Evolutionary conservation across 2,113 vertebrate genomes (phyloP), one percentile per base, ranked within the genome.

Genomic region (Rousettus leschenaultii): DNA sequence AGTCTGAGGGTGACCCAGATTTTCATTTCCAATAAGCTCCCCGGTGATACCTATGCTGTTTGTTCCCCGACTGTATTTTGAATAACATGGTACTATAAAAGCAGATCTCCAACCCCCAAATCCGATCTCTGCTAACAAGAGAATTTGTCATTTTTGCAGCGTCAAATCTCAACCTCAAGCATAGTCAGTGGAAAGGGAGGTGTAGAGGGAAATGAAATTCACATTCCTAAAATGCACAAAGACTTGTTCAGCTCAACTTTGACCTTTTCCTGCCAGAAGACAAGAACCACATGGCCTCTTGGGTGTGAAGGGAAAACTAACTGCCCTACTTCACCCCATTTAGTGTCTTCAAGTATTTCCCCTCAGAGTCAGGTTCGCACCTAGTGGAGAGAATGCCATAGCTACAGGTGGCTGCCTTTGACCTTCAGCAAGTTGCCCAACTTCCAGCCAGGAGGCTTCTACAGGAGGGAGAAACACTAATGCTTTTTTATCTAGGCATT

Each of bases 141-240:
- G 38, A 85, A 30, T n/a, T 18, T 55, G 80, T 59, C 77, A 7
- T 51, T 22, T 75, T 35, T 43, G 1, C 33, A 22, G 22, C 12
- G 65, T 85, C 18, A 3, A 48, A 16, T 78, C 74, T 85, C 21
- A 40, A 48, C 83, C 83, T 43, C 55, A 33, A 18, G 21, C 40
- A 14, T 7, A 9, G 40, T 77, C 82, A 35, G 35, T 11, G 40
- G 22, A 33, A 45, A 35, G 45, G 70, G 74, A 53, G 79, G 74
- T 16, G 1, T 12, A 2, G 65, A 70, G 14, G 57, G 63, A 84
- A 93, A 93, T 38, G 18, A 55, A 71, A 83, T 43, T 71, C 89
- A 85, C 92, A 94, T 96, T 97, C 96, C 94, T 95, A 94, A 97
- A 95, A 89, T 71, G 75, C 93, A 71, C 45, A 63, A 59, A 88